Evolutionary conservation across 2,888 invertebrate genomes (phyloP).

Genomic region (Invenusta paracnida): DNA sequence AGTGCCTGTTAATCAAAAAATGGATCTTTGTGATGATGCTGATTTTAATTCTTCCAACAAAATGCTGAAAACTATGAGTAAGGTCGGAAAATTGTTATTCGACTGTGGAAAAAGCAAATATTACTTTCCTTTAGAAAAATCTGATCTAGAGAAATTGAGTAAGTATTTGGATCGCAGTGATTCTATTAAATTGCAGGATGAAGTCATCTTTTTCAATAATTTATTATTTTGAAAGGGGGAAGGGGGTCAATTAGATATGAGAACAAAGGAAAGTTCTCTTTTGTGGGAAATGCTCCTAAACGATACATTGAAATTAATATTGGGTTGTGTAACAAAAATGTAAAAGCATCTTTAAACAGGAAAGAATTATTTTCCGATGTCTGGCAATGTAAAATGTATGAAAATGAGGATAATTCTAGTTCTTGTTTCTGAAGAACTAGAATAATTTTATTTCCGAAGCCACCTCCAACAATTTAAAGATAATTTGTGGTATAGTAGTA

Average conservation of each 20-base stretch:
- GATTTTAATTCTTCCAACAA: background rate
- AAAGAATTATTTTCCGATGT: conserved; percentile 3
- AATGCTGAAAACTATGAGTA: background rate
- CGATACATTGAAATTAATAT: background rate
- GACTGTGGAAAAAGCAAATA: background rate
- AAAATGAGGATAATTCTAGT: background rate
- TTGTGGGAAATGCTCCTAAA: background rate
- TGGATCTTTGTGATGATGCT: conserved; percentile 12
- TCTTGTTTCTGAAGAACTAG: background rate
- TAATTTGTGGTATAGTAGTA: background rate
- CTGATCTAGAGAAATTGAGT: background rate
- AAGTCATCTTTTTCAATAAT: background rate
- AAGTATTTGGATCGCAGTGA: conserved; percentile 6
- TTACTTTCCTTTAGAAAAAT: background rate
- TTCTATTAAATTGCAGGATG: conserved; percentile 1
- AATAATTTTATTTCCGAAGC: background rate
- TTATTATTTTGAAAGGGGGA: background rate
- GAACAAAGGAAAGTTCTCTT: background rate
- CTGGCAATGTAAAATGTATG: background rate
- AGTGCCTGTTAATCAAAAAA: conserved; percentile 6
- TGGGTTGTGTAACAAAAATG: conserved; percentile 6
- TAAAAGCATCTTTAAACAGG: background rate
- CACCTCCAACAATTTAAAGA: conserved; percentile 17
- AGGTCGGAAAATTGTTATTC: background rate
- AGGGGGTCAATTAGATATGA: background rate